Base-by-base conservation (phyloP, 2,888 invertebrate species). In the Drosophila eohydei region DNA sequence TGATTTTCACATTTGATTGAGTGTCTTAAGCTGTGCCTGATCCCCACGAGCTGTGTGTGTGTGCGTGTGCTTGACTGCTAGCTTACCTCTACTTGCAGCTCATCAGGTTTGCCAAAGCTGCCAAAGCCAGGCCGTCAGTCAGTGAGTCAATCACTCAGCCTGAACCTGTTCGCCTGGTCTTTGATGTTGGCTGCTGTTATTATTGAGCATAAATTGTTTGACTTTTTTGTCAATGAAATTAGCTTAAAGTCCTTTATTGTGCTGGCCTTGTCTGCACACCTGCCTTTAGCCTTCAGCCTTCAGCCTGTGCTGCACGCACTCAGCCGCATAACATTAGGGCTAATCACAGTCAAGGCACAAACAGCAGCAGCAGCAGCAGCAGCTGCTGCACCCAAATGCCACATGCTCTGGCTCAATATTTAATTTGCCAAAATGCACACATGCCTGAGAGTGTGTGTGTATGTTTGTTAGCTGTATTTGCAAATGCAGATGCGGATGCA, bases 1-100 rank as follows among this genome's bases (percentile, higher is more conserved):
- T 79, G 79, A 80, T 79, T 79, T 74, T 70, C 34, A 51, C 73
- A 65, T 77, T 80, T 74, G 80, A 80, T 74, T 77, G 80, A 80
- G 70, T 78, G 76, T 79, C 78, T 79, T 79, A 79, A 78, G 79
- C 76, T 65, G 48, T 44, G 44, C 59, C 48, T 68, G 58, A 61
- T 60, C 52, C 50, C 63, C 32, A 12, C 64, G 41, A 59, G 38
- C 12, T 36, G 36, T 36, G 16, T 16, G 41, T 56, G 46, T 67
- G 26, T 51, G 48, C 4, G 30, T 59, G 48, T 51, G 41, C 36
- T 30, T 57, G 46, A 62, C n/a, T 55, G 59, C 43, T 26, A 41
- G 69, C 73, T 68, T 76, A 62, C 21, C 50, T 58, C 34, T 21
- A 44, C 65, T 34, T 40, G 51, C 56, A 67, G 58, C 68, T 68